These are phyloP conservation scores for Aphaenogaster floridana DNA, from an alignment of 1,140 invertebrate genomes.

Conservation along the genomic window DNA sequence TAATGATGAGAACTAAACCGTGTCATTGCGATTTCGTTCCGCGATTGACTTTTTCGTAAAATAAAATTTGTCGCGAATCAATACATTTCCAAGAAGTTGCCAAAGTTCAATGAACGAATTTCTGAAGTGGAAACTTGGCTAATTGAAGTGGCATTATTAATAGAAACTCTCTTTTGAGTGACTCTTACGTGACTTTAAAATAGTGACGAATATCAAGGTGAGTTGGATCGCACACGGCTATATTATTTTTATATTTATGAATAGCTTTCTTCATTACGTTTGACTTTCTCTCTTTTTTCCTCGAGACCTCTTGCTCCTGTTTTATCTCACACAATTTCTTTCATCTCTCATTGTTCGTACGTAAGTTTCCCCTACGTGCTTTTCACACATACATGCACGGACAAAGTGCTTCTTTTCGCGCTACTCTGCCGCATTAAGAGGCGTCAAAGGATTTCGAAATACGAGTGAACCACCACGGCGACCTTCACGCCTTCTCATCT, in stretches of 20 bases:
- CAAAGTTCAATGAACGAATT: not conserved
- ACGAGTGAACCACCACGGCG: not conserved
- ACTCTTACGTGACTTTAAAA: conserved; percentile 15
- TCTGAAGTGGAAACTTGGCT: not conserved
- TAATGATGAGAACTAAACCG: not conserved
- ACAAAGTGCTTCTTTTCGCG: conserved; percentile 39
- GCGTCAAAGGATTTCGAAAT: conserved; percentile 42
- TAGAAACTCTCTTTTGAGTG: not conserved
- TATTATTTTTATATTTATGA: not conserved
- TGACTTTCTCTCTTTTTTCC: not conserved
- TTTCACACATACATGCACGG: not conserved
- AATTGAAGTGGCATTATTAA: not conserved
- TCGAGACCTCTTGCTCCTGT: not conserved
- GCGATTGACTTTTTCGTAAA: not conserved
- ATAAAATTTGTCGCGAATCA: not conserved
- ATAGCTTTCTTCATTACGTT: not conserved
- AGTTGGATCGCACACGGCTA: not conserved
- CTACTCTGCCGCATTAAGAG: not conserved
- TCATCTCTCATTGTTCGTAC: not conserved
- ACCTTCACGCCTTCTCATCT: conserved; percentile 23
- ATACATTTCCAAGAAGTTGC: not conserved
- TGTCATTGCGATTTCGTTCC: not conserved
- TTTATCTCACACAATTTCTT: not conserved
- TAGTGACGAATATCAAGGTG: not conserved
- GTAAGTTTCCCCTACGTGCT: not conserved